A percentile compares a stretch with the other conserved stretches of the same genome.
phyloP scores from a whole-genome alignment of 2,797 vertebrate species.

The Xiphorhynchus erythropygius region DNA sequence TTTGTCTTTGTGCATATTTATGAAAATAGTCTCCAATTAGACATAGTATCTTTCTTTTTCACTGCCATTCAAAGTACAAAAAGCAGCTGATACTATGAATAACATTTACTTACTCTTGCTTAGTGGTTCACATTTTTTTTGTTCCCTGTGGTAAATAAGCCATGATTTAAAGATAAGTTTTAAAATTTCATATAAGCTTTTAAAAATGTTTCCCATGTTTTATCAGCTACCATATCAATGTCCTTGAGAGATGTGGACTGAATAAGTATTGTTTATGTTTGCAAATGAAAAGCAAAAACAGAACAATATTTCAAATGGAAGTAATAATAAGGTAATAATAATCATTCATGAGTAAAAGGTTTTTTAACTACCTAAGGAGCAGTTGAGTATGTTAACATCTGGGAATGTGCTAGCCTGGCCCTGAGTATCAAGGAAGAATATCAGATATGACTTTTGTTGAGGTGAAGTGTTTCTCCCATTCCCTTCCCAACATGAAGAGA shows the following conservation, averaged over 20 bases:
- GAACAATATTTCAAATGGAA: background rate
- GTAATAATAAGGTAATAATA: background rate
- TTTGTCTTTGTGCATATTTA: background rate
- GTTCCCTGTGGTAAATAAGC: background rate
- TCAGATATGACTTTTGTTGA: background rate
- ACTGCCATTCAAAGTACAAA: background rate
- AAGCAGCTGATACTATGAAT: background rate
- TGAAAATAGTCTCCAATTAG: no score
- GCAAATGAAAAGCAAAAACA: background rate
- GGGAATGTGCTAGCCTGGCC: background rate
- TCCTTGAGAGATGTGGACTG: background rate
- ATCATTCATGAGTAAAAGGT: background rate
- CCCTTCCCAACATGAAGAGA: background rate
- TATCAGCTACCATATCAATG: background rate
- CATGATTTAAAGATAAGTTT: background rate
- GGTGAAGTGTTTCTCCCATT: background rate
- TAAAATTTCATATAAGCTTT: background rate
- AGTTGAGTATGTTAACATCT: background rate
- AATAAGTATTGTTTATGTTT: background rate
- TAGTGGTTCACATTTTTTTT: background rate
- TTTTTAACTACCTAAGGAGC: background rate
- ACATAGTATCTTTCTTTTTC: background rate
- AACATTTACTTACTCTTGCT: background rate
- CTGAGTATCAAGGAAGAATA: background rate
- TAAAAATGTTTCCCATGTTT: background rate